Base-by-base conservation (phyloP, 2,113 vertebrate species). In the Heliornis fulica region DNA sequence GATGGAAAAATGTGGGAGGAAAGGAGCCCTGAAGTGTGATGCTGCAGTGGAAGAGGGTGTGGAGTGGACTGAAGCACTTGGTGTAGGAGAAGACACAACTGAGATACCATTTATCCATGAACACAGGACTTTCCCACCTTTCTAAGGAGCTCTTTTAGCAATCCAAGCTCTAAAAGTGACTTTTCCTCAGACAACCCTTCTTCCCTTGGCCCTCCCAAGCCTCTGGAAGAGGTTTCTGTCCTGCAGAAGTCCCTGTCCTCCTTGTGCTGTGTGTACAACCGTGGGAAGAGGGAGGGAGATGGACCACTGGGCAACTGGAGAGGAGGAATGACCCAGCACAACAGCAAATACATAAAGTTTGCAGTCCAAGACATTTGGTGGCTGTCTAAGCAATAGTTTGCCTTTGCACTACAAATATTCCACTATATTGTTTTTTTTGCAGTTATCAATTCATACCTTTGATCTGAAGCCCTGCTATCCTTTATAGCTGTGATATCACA, bases 361-460 rank as follows among this genome's bases (percentile, higher is more conserved):
- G 40, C 26, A 32, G 48, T 4, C 28, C 9, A 4, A 38, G 57
- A 19, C 4, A 1, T 18, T 18, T 8, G 1, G 5, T 8, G 41
- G 41, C 84, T 87, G 41, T 76, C 87, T 59, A 17, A 59, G 59
- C 66, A 28, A 1, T 3, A 10, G 9, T 64, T 96, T 54, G 34
- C 53, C 56, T 82, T 87, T 82, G 53, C 45, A 75, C 70, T 28
- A 36, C 57, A 51, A 68, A 43, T 23, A 8, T 4, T 15, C n/a
- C 36, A 13, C 32, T 54, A 5, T 4, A n/a, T n/a, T n/a, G n/a
- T 46, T 46, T 16, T 81, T 65, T 70, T n/a, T 40, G 18, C 11
- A n/a, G 82, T 19, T 77, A 64, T 92, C 54, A 89, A 79, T 18
- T 18, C 57, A 48, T 40, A 90, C 34, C 80, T 93, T 74, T 87